Percentiles rank a stretch among this genome's conserved stretches.
Evolutionary conservation across 2,113 vertebrate species (phyloP).

Genomic region (Acrocephalus kingi): DNA sequence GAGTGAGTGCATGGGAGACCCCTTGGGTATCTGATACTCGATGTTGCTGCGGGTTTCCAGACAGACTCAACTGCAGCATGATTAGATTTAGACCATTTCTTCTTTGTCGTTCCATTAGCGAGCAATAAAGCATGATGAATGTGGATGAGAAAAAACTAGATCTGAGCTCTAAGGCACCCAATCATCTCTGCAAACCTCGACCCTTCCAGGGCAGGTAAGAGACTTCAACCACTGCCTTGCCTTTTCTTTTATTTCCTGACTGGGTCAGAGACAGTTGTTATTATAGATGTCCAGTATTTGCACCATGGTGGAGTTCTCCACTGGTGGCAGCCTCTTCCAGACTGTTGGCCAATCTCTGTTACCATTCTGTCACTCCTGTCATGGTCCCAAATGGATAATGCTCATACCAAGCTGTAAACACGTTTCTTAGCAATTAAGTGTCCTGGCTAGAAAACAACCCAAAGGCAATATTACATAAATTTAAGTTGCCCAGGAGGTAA

Average conservation of each 20-base stretch:
- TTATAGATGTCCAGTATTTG: not conserved
- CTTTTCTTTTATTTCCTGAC: not conserved
- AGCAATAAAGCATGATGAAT: conserved; percentile 20
- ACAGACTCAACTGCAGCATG: not conserved
- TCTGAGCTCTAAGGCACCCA: not conserved
- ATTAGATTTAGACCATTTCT: conserved; percentile 54
- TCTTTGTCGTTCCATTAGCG: conserved; percentile 12
- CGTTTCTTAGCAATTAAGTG: conserved; percentile 11
- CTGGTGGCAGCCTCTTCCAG: not conserved
- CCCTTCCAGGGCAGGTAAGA: not conserved
- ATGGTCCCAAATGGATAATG: not conserved
- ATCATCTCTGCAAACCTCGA: not conserved
- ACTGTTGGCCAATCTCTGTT: not conserved
- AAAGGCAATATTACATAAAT: not conserved
- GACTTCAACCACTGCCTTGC: not conserved
- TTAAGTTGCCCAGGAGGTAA: conserved; percentile 19
- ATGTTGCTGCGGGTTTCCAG: not conserved
- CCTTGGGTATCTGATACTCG: not conserved
- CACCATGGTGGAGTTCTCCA: not conserved
- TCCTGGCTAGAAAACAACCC: conserved; percentile 14
- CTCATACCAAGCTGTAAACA: not conserved
- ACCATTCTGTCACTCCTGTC: not conserved
- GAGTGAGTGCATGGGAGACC: not conserved
- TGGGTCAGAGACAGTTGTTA: not conserved
- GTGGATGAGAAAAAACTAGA: not conserved